Base-by-base conservation (phyloP, 1,140 invertebrate genomes). In the Bactericera cockerelli region DNA sequence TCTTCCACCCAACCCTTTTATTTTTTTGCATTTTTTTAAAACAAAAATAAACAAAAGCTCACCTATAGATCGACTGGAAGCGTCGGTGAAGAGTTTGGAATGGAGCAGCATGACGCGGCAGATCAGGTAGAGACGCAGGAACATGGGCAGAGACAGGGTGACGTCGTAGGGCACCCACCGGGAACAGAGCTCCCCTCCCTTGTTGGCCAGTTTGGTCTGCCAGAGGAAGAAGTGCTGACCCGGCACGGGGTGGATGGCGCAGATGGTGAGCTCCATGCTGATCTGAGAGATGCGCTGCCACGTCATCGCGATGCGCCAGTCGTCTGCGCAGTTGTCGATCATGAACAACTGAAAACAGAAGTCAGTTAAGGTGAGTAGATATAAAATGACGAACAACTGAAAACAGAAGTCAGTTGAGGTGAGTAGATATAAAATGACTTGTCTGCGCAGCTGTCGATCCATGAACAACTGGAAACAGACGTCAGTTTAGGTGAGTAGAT, bases 281-380 rank as follows among this genome's bases (percentile, higher is more conserved):
- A 99, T 93, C 75, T 96, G 91, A 64, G 82, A 81, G 74, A 93
- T 90, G 71, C 93, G 77, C 75, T 93, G 88, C 86, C 89, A 95
- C 60, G 95, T 98, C 86, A 99, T 95, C 63, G 96, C 95, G 76
- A 99, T 99, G 70, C 95, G 80, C 96, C 96, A 99, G 77, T 99
- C 96, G 75, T 99, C 96, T 56, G 96, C 93, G 77, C 94, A 98
- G 79, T 99, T 99, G 81, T 98, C 93, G 77, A 97, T 96, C 89
- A 96, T 94, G 79, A 96, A 97, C 76, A 97, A 81, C 93, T 97
- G 79, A 38, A 77, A 77, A n/a, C n/a, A n/a, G n/a, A n/a, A n/a
- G n/a, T 67, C 66, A 59, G n/a, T n/a, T n/a, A n/a, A n/a, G n/a
- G n/a, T n/a, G n/a, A n/a, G n/a, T n/a, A n/a, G n/a, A n/a, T n/a